phyloP scores from a whole-genome alignment of 2,113 vertebrate genomes.

The Onychorhynchus coronatus region DNA sequence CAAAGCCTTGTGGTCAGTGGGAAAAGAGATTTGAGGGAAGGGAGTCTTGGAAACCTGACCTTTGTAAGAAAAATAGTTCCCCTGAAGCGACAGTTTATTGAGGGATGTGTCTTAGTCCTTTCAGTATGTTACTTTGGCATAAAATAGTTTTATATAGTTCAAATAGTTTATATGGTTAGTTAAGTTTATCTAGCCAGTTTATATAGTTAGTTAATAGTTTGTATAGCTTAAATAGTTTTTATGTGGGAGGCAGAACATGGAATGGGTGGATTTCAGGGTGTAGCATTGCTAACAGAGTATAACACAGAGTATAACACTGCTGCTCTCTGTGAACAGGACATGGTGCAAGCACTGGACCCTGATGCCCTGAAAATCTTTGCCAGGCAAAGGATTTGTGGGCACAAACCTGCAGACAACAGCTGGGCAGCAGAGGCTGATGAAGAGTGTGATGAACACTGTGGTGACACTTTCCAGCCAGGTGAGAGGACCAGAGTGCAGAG shows the following conservation, averaged over 20 bases:
- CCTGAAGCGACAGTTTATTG: not conserved
- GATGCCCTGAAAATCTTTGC: slow-evolving; percentile 58
- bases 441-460: not conserved
- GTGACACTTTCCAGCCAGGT: slow-evolving; percentile 36
- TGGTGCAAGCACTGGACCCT: slow-evolving; percentile 72
- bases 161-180: too few relatives aligned
- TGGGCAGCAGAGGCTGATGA: not conserved
- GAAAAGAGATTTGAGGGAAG: not conserved
- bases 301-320: not conserved
- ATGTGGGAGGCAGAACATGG: not conserved
- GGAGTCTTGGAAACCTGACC: not conserved
- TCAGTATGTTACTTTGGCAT: not conserved
- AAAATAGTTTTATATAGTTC: not conserved
- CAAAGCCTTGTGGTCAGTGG: slow-evolving; percentile 78
- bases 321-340: slow-evolving; percentile 70
- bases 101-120: not conserved
- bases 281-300: not conserved
- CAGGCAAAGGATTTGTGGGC: not conserved
- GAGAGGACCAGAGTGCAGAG: not conserved
- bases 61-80: not conserved
- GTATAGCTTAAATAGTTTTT: too few relatives aligned
- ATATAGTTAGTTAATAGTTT: too few relatives aligned
- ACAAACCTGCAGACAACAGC: not conserved
- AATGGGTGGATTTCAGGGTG: not conserved
- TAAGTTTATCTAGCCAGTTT: too few relatives aligned